These are phyloP conservation scores for Tethea ocularis DNA, from an alignment of 2,888 invertebrate species.

Conservation along the genomic window DNA sequence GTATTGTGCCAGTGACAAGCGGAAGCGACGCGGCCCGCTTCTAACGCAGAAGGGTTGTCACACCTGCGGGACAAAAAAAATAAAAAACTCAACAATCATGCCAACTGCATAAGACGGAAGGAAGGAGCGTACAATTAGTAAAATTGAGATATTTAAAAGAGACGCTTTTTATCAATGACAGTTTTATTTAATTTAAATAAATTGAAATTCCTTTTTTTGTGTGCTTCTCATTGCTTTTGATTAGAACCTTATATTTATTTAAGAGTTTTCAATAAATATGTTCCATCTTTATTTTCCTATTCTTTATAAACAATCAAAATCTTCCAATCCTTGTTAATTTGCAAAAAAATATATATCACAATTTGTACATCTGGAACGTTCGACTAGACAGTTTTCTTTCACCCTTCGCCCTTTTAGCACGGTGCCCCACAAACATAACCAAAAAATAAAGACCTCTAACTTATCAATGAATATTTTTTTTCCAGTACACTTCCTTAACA, in stretches of 20 bases:
- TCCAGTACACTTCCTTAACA: conserved; percentile 25
- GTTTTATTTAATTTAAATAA: conserved; percentile 16
- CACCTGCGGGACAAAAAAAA: conserved; percentile 64
- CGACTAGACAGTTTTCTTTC: conserved; percentile 30
- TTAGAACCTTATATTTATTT: background rate
- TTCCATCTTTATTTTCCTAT: background rate
- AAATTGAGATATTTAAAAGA: conserved; percentile 15
- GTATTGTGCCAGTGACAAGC: conserved; percentile 54
- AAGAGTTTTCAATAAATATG: background rate
- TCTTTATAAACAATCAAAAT: background rate
- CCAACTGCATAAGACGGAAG: conserved; percentile 41
- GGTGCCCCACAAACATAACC: conserved; percentile 63
- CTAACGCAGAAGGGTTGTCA: conserved; percentile 62
- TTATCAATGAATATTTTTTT: conserved; percentile 40
- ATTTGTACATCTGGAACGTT: background rate
- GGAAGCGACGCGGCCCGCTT: conserved; percentile 51
- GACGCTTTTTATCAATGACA: conserved; percentile 3
- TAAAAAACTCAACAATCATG: conserved; percentile 41
- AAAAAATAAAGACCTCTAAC: conserved; percentile 35
- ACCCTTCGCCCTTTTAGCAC: conserved; percentile 53
- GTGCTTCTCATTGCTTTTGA: background rate
- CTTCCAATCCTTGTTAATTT: background rate
- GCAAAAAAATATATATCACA: background rate
- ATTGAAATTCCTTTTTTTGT: background rate
- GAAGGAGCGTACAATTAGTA: conserved; percentile 40